A percentile compares a stretch with the other conserved stretches of the same genome.
These are phyloP conservation scores for Colius striatus DNA, from an alignment of 2,113 vertebrate genomes.

Conservation along the genomic window DNA sequence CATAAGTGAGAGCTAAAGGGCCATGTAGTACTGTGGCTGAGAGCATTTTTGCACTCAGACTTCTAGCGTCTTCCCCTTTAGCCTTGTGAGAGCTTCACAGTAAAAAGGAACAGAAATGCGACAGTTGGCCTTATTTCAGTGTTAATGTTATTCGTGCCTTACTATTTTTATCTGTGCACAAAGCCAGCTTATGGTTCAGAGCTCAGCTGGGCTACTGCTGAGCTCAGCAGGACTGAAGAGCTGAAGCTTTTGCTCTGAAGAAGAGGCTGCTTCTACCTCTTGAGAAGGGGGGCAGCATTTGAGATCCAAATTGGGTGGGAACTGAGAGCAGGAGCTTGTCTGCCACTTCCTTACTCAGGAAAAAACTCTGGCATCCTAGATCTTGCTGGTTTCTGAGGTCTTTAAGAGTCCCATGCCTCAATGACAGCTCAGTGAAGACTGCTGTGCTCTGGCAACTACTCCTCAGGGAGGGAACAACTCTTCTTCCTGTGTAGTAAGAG, in stretches of 20 bases:
- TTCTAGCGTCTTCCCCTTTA: not conserved
- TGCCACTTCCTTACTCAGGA: not conserved
- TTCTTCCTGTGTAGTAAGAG: not conserved
- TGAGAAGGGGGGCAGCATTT: not conserved
- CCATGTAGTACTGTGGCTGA: not conserved
- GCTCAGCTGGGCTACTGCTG: conserved; percentile 46
- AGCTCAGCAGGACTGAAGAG: conserved; percentile 20
- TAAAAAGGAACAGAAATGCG: not conserved
- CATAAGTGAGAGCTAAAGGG: not conserved
- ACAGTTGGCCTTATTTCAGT: not conserved
- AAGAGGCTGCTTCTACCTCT: not conserved
- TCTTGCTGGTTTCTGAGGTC: not conserved
- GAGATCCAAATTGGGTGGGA: not conserved
- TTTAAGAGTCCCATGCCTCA: not conserved
- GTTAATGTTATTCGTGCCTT: not conserved
- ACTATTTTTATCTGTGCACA: conserved; percentile 17
- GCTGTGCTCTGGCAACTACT: not conserved
- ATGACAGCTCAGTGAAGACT: not conserved
- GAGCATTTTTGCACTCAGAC: not conserved
- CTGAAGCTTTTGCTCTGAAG: not conserved
- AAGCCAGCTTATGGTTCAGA: conserved; percentile 12
- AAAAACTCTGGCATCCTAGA: not conserved
- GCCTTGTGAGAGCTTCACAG: not conserved
- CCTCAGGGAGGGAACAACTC: not conserved
- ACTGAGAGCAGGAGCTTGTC: not conserved